Evolutionary conservation across 1,140 invertebrate genomes (phyloP).

Genomic region (Agrilus planipennis): DNA sequence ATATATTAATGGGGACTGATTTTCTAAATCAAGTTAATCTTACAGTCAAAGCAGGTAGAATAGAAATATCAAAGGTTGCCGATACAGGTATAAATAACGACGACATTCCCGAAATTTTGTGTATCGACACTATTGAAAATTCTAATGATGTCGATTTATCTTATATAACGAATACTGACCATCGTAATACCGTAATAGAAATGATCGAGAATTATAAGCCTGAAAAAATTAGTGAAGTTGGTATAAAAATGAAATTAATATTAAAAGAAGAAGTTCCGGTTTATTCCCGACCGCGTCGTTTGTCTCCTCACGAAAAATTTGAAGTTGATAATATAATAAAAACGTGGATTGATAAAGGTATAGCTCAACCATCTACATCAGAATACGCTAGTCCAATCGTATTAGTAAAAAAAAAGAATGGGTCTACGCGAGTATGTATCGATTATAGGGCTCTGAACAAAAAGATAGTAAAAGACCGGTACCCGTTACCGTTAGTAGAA

Average conservation of each 20-base stretch:
- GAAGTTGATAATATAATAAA: constrained; percentile 7
- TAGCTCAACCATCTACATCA: constrained; percentile 18
- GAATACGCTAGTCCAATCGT: constrained; percentile 23
- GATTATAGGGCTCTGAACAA: constrained; percentile 31
- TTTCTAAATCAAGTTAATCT: too few relatives aligned
- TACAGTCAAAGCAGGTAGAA: too few relatives aligned
- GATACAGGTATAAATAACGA: too few relatives aligned
- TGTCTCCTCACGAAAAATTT: constrained; percentile 4
- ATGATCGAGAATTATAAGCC: too few relatives aligned
- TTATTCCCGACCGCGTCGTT: neutral
- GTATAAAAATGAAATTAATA: constrained; percentile 8
- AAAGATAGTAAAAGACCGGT: constrained; percentile 28
- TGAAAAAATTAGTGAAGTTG: too few relatives aligned
- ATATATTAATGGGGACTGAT: too few relatives aligned
- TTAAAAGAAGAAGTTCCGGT: constrained; percentile 5
- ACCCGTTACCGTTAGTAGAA: constrained; percentile 28
- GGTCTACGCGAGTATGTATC: constrained; percentile 24
- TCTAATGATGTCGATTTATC: too few relatives aligned
- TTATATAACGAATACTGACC: too few relatives aligned
- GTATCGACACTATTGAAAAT: too few relatives aligned
- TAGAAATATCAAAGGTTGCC: too few relatives aligned
- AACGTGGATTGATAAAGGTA: constrained; percentile 6
- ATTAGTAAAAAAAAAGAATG: constrained; percentile 29
- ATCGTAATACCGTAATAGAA: too few relatives aligned
- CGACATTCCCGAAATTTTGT: too few relatives aligned